Conservation (phyloP, 2,888 invertebrate species). For the Sinohyriopsis cumingii region DNA sequence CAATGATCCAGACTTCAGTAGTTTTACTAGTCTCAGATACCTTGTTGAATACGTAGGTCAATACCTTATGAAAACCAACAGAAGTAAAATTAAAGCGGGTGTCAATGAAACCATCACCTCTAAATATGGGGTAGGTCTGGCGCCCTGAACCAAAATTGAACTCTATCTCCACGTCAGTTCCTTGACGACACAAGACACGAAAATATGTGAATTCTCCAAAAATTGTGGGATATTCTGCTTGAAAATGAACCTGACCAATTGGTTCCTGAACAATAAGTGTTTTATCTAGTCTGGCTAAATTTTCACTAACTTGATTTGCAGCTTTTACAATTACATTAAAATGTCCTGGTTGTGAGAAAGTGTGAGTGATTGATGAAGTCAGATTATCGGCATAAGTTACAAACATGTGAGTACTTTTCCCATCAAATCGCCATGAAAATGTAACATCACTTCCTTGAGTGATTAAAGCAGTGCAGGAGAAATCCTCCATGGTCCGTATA, state of each 20-base stretch:
- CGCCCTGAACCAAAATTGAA: constrained; percentile 35
- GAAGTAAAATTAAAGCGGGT: constrained; percentile 17
- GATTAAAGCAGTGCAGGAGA: constrained; percentile 48
- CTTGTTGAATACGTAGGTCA: constrained; percentile 52
- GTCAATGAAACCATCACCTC: no score
- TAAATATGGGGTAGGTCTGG: background rate
- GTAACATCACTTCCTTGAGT: constrained; percentile 50
- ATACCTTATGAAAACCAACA: constrained; percentile 44
- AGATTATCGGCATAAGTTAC: constrained; percentile 14
- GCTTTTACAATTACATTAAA: constrained; percentile 28
- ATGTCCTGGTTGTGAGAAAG: constrained; percentile 18
- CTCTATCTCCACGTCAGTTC: constrained; percentile 24
- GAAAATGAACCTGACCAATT: constrained; percentile 8
- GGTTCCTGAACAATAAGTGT: constrained; percentile 23
- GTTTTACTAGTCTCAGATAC: constrained; percentile 44
- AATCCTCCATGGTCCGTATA: constrained; percentile 28
- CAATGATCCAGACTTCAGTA: constrained; percentile 40
- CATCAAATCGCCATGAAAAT: constrained; percentile 52
- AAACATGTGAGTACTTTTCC: constrained; percentile 4
- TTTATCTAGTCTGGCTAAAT: constrained; percentile 9
- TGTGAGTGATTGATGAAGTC: constrained; percentile 18
- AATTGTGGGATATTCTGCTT: no score
- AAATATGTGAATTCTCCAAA: no score
- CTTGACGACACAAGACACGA: constrained; percentile 1
- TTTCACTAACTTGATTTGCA: constrained; percentile 25